Base-by-base conservation (phyloP, 1,140 invertebrate genomes). In the Hyposmocoma kahamanoa region DNA sequence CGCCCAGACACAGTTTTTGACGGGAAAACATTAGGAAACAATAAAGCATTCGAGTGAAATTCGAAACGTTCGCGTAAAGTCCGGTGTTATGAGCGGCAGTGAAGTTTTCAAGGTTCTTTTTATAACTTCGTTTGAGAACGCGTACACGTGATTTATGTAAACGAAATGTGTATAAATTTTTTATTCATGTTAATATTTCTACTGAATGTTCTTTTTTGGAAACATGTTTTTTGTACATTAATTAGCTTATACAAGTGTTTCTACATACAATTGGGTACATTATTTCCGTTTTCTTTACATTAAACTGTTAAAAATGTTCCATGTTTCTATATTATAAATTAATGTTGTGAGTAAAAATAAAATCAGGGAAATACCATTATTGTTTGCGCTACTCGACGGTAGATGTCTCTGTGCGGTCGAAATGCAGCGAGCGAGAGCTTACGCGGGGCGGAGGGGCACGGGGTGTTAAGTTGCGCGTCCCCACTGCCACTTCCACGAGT, bases 401-500 rank as follows among this genome's bases (percentile, higher is more conserved):
- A 84, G 81, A 84, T 81, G 72, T 66, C 67, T 58, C 42, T 65
- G 70, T 44, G 17, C 26, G 67, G n/a, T 36, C 32, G 49, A 63
- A 55, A 59, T 45, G 50, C 45, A 47, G 32, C 21, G 22, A 55
- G 59, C 24, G 15, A 8, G n/a, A 82, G 73, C 77, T 79, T 80
- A 52, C 52, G 62, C 50, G 64, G 65, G 61, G 48, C 61, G 48
- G 62, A 53, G 65, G 55, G 53, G 57, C 50, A 69, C 69, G 42
- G 62, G 60, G 50, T 48, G n/a, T n/a, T 49, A 63, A 70, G 62
- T 73, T 67, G 67, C 67, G 63, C 71, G 73, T 65, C 72, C 76
- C 78, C 61, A 64, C 70, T 69, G 59, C 68, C 67, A 80, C 76
- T 73, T 78, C 59, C 66, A 73, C 62, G 69, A 74, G 67, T 57